phyloP scores from a whole-genome alignment of 1,140 invertebrate species.

The Dendroctonus ponderosae region DNA sequence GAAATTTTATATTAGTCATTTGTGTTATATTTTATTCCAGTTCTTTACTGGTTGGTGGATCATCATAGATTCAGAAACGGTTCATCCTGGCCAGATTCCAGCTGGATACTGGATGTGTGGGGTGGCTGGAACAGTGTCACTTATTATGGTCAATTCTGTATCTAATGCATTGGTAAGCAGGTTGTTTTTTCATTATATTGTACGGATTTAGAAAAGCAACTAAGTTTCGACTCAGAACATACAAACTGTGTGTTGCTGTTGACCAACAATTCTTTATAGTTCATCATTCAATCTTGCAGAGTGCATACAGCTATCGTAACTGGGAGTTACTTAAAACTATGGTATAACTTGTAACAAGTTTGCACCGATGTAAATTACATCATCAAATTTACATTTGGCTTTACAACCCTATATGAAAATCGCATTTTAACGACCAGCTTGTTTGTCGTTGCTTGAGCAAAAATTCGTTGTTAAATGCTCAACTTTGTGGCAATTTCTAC shows the following conservation, averaged over 20 bases:
- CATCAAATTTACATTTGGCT: too few relatives aligned
- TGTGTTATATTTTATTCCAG: slow-evolving; percentile 58
- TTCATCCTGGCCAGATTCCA: slow-evolving; percentile 70
- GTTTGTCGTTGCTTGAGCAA: too few relatives aligned
- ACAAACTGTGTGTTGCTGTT: too few relatives aligned
- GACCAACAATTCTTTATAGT: too few relatives aligned
- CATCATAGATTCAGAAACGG: slow-evolving; percentile 89
- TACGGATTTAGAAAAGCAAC: not conserved
- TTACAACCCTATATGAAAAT: too few relatives aligned
- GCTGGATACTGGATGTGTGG: slow-evolving; percentile 91
- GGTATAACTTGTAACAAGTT: too few relatives aligned
- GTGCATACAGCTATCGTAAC: too few relatives aligned
- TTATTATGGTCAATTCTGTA: slow-evolving; percentile 97
- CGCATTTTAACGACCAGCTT: too few relatives aligned
- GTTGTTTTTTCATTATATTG: slow-evolving; percentile 51
- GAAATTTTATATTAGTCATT: not conserved
- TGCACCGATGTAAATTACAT: too few relatives aligned
- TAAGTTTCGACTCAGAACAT: not conserved
- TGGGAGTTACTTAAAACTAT: too few relatives aligned
- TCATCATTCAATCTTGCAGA: too few relatives aligned
- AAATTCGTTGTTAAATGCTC: not conserved
- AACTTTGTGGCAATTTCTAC: not conserved
- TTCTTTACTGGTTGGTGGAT: slow-evolving; percentile 98
- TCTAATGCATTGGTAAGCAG: slow-evolving; percentile 77
- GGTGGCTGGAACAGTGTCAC: slow-evolving; percentile 87